Evolutionary conservation across 23 tunicate genomes (phyloP).

Genomic region (Diplosoma virens): DNA sequence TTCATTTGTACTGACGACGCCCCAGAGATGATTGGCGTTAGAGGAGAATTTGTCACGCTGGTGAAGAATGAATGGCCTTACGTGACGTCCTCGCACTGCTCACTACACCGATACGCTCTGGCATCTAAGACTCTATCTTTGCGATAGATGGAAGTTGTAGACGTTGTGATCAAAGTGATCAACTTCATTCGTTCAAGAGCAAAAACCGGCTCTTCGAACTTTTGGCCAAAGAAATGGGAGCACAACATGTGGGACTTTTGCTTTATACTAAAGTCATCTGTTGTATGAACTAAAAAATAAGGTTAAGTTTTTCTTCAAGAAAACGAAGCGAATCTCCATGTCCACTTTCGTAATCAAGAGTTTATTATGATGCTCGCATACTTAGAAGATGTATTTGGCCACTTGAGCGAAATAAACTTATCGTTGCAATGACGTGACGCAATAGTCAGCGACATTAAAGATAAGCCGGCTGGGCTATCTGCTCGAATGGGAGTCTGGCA

Average conservation of each 20-base stretch:
- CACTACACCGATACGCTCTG: constrained; percentile 30
- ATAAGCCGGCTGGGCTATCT: constrained; percentile 31
- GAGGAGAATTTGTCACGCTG: constrained; percentile 20
- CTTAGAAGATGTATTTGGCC: constrained; percentile 26
- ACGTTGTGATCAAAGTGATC: constrained; percentile 19
- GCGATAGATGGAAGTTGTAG: constrained; percentile 20
- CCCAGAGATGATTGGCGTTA: constrained; percentile 22
- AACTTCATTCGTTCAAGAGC: constrained; percentile 8
- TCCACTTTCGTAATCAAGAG: background rate
- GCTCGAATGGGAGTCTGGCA: constrained; percentile 36
- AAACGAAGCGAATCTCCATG: constrained; percentile 19
- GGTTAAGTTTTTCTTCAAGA: constrained; percentile 17
- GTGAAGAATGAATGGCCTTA: constrained; percentile 36
- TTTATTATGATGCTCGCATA: constrained; percentile 13
- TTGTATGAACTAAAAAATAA: constrained; percentile 13
- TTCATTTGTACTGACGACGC: constrained; percentile 3
- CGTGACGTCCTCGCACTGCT: constrained; percentile 28
- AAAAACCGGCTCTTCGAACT: constrained; percentile 15
- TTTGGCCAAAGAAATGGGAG: constrained; percentile 26
- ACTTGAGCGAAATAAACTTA: constrained; percentile 13
- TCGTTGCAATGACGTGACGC: constrained; percentile 32
- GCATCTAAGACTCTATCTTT: constrained; percentile 6
- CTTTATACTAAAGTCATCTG: constrained; percentile 25
- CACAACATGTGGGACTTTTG: constrained; percentile 14
- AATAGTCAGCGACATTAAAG: constrained; percentile 33